phyloP scores from a whole-genome alignment of 1,140 invertebrate genomes.

The Samia ricini region DNA sequence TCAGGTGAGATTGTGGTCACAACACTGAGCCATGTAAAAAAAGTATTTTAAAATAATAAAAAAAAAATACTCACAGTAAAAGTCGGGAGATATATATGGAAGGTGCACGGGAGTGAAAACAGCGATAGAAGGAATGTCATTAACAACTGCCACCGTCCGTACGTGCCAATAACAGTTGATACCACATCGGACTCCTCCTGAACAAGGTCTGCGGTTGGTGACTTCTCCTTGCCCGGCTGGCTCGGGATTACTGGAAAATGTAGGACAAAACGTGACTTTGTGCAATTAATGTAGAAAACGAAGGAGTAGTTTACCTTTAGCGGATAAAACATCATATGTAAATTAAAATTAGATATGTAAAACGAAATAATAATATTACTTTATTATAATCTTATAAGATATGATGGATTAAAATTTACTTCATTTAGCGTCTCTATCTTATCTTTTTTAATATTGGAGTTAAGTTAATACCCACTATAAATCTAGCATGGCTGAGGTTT shows the following conservation, averaged over 20 bases:
- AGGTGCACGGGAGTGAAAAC: conserved; percentile 87
- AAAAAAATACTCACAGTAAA: conserved; percentile 79
- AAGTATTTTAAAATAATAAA: too few relatives aligned
- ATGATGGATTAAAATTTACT: too few relatives aligned
- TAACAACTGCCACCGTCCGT: conserved; percentile 86
- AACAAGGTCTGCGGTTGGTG: conserved; percentile 25
- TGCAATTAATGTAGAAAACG: neutral
- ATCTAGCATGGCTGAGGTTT: too few relatives aligned
- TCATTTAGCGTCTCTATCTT: too few relatives aligned
- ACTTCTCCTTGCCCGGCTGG: conserved; percentile 51
- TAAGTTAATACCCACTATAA: too few relatives aligned
- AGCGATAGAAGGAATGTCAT: conserved; percentile 84
- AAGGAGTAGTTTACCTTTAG: neutral
- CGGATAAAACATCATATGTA: too few relatives aligned
- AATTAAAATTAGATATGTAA: too few relatives aligned
- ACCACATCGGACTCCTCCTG: conserved; percentile 81
- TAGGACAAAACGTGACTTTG: conserved; percentile 11
- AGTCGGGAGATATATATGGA: conserved; percentile 84
- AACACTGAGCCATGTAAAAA: too few relatives aligned
- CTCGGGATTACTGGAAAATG: conserved; percentile 62
- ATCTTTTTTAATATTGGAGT: too few relatives aligned
- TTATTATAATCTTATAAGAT: too few relatives aligned
- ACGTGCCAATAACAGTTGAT: conserved; percentile 83
- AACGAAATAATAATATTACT: too few relatives aligned
- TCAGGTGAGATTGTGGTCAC: too few relatives aligned